Evolutionary conservation across 2,888 invertebrate species (phyloP).

Genomic region (Palloptera scutellata): DNA sequence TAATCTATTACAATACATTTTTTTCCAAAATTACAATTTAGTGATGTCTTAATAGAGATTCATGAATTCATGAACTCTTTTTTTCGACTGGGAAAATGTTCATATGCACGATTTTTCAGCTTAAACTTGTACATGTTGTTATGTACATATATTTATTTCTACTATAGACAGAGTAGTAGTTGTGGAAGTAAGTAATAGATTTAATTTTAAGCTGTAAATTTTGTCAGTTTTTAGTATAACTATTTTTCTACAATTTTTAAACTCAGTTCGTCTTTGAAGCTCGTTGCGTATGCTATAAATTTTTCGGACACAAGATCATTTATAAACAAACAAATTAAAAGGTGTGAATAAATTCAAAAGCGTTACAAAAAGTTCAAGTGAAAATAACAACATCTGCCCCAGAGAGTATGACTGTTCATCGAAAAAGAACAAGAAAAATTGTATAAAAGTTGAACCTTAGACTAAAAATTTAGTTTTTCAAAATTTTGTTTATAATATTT

Average conservation of each 20-base stretch:
- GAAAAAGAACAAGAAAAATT: too few relatives aligned
- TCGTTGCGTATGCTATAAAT: constrained; percentile 47
- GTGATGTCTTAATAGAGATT: too few relatives aligned
- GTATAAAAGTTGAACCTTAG: too few relatives aligned
- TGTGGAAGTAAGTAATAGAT: background rate
- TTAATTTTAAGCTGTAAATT: too few relatives aligned
- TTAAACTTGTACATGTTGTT: background rate
- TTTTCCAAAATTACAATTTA: too few relatives aligned
- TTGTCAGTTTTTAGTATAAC: constrained; percentile 8
- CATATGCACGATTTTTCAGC: too few relatives aligned
- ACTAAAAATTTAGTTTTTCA: too few relatives aligned
- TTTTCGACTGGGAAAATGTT: too few relatives aligned
- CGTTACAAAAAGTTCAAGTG: background rate
- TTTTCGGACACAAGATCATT: background rate
- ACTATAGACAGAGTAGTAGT: background rate
- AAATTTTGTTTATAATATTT: too few relatives aligned
- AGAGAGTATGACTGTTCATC: too few relatives aligned
- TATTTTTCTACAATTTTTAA: constrained; percentile 43
- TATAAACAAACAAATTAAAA: background rate
- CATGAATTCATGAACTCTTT: too few relatives aligned
- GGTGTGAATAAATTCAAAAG: background rate
- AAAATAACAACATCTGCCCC: background rate
- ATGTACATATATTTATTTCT: background rate
- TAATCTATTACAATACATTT: too few relatives aligned
- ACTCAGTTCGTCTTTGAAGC: constrained; percentile 56